Evolutionary conservation across 2,113 vertebrate species (phyloP).

Genomic region (Onychostruthus taczanowskii): DNA sequence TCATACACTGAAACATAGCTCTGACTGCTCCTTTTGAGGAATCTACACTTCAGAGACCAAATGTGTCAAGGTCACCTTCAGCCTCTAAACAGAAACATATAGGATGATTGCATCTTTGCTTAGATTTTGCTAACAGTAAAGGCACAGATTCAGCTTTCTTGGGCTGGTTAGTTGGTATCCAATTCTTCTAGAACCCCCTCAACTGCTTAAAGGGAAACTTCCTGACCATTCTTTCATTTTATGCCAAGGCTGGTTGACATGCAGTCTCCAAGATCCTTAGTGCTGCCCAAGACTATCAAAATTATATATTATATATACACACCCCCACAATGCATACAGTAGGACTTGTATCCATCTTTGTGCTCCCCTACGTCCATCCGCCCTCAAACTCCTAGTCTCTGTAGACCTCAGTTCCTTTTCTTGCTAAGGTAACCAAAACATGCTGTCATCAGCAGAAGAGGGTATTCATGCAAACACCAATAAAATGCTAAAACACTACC

Average conservation of each 20-base stretch:
- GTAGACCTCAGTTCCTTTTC: not conserved
- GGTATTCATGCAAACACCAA: not conserved
- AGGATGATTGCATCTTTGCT: accelerated
- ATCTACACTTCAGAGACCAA: not conserved
- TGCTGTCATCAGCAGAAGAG: not conserved
- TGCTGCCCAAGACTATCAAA: not conserved
- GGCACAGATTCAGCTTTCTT: not conserved
- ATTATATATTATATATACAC: too few species aligned
- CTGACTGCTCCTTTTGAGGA: not conserved
- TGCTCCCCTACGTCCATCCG: not conserved
- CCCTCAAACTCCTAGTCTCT: not conserved
- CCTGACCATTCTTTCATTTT: not conserved
- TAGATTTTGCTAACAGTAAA: not conserved
- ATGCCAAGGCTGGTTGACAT: not conserved
- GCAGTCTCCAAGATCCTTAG: not conserved
- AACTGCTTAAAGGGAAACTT: not conserved
- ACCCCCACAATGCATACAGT: not conserved
- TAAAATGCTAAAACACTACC: not conserved
- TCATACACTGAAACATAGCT: not conserved
- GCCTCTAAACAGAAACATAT: not conserved
- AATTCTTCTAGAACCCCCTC: not conserved
- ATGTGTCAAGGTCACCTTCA: not conserved
- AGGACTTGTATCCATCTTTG: not conserved
- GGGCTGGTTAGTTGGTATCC: not conserved
- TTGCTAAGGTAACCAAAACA: not conserved